Evolutionary conservation across 1,140 invertebrate species (phyloP), one percentile per base, ranked within the genome.

Genomic region (Drosophila guanche): DNA sequence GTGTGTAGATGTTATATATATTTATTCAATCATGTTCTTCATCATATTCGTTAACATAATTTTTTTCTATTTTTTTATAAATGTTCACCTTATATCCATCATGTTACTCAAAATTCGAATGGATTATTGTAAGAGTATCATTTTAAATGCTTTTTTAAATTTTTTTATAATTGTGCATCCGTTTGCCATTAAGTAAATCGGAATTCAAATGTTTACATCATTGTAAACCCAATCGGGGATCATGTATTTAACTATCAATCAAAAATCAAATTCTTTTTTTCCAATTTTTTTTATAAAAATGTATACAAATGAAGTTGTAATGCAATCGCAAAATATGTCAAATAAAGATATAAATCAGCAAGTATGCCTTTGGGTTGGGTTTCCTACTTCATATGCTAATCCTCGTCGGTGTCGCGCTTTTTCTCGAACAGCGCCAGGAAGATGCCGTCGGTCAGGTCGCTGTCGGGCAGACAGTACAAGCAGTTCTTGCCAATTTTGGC

Each of bases 391-490:
- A 57, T 33, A 5, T 23, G 1, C 3, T 57, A 60, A 7, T 68
- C 46, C 5, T 42, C 20, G 0, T 89, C 62, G 2, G 90, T 84
- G 40, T 91, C 92, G 4, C 51, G 77, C 57, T 92, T 92, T 86
- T 93, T 93, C 86, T 97, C 95, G 90, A 99, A 96, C 47, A 98
- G 93, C 6, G 97, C 97, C 16, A 99, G 93, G 92, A 99, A 99
- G 92, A 99, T 99, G 25, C 98, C 98, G 92, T 96, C 98, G 0
- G 97, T 98, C 3, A 94, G 91, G 92, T 98, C 96, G 3, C 92
- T 89, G 10, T 96, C 94, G 0, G 95, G 94, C 67, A 92, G 93
- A 0, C 96, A 94, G 89, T 97, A 96, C 0, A 99, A 73, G 91
- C 97, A 98, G 56, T 94, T 94, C 12, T 95, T 94, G 79, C 93